Evolutionary conservation across 2,797 vertebrate genomes (phyloP).

Genomic region (Myotis planiceps): DNA sequence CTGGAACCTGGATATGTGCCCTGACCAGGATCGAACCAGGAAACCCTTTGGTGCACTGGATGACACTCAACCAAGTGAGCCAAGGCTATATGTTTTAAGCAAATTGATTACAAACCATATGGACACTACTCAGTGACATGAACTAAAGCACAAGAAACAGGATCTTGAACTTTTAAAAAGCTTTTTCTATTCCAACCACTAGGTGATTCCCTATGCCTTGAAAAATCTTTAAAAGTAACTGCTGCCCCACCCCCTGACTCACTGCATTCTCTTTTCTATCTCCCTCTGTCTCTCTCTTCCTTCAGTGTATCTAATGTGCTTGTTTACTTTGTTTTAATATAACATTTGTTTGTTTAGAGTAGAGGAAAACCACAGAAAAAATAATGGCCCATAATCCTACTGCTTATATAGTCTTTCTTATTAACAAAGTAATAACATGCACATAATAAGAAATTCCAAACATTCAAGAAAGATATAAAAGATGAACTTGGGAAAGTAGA

Average conservation of each 20-base stretch:
- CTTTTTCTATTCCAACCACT: constrained; percentile 70
- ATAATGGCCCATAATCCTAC: background rate
- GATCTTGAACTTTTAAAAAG: background rate
- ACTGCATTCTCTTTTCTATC: background rate
- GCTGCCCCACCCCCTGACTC: background rate
- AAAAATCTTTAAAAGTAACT: constrained; percentile 10
- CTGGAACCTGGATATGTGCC: background rate
- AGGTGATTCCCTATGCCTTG: constrained; percentile 79
- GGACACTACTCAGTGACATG: background rate
- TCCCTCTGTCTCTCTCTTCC: background rate
- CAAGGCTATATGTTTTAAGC: background rate
- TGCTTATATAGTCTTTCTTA: background rate
- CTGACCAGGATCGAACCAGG: background rate
- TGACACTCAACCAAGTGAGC: background rate
- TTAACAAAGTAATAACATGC: constrained; percentile 44
- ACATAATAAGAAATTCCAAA: constrained; percentile 1
- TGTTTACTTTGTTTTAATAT: background rate
- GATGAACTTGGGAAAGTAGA: constrained; percentile 24
- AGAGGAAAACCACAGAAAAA: background rate
- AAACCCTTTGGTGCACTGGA: background rate
- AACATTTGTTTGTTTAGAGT: background rate
- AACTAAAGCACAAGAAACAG: background rate
- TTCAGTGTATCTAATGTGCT: background rate
- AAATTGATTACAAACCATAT: background rate
- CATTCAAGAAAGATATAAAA: constrained; percentile 46